A percentile compares a stretch with the other conserved stretches of the same genome.
These are phyloP conservation scores for Heliconius hortense DNA, from an alignment of 2,888 invertebrate genomes.

Conservation along the genomic window DNA sequence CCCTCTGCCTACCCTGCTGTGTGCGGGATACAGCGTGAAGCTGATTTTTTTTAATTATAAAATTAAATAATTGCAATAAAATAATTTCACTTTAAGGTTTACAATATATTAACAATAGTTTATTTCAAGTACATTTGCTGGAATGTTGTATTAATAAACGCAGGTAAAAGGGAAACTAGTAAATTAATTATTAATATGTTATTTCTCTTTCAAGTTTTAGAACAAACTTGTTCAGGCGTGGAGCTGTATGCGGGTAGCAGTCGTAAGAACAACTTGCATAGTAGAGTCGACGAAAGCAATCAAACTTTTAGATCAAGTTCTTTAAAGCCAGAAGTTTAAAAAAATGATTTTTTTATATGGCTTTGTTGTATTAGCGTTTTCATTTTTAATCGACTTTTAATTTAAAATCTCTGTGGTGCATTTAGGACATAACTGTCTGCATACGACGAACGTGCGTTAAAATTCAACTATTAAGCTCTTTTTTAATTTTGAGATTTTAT, in stretches of 20 bases:
- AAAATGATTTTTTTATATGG: conserved; percentile 19
- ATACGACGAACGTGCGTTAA: not conserved
- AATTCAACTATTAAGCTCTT: not conserved
- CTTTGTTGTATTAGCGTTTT: not conserved
- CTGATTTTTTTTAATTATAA: too few species aligned
- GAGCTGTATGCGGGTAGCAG: conserved; percentile 1
- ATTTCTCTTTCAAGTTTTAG: conserved; percentile 20
- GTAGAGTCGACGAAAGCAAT: conserved; percentile 22
- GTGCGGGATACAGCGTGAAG: too few species aligned
- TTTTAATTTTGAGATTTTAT: not conserved
- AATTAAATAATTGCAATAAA: too few species aligned
- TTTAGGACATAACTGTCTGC: not conserved
- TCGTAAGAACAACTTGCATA: conserved; percentile 11
- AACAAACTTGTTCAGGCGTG: conserved; percentile 21
- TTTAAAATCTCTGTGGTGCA: not conserved
- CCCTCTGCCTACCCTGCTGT: too few species aligned
- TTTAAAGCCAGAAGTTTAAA: conserved; percentile 7
- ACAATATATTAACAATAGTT: not conserved
- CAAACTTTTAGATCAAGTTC: conserved; percentile 28
- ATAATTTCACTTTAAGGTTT: not conserved
- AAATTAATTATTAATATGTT: conserved; percentile 12
- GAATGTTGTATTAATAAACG: not conserved
- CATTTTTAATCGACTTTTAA: not conserved
- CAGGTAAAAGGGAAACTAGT: not conserved
- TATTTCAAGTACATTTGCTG: not conserved